Conservation (phyloP, 2,888 invertebrate genomes). For the Parapristionchus giblindavisi region DNA sequence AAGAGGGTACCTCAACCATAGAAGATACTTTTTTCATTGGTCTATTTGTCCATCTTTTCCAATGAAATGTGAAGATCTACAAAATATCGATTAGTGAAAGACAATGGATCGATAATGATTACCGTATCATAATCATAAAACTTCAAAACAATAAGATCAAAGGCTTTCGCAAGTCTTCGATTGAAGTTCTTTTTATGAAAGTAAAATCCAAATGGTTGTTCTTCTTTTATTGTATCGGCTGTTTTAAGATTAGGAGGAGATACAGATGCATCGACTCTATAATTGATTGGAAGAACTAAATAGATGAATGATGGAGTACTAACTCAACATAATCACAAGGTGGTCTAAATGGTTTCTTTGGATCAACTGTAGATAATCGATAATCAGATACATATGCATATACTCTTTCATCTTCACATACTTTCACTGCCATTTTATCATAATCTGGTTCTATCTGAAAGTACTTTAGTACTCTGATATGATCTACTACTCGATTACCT, state of each 20-base stretch:
- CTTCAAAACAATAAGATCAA: conserved; percentile 28
- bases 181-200: conserved; percentile 32
- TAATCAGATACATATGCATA: conserved; percentile 37
- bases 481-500: conserved; percentile 9
- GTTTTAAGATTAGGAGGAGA: conserved; percentile 35
- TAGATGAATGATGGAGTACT: not conserved
- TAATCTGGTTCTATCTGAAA: conserved; percentile 34
- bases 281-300: not conserved
- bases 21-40: conserved; percentile 25
- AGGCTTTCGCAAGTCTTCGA: not conserved
- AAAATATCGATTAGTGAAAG: too few species aligned
- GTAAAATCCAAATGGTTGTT: conserved; percentile 38
- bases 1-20: conserved; percentile 7
- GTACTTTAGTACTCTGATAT: too few species aligned
- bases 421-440: conserved; percentile 35
- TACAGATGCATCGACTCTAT: conserved; percentile 30
- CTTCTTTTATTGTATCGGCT: conserved; percentile 36
- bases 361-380: conserved; percentile 31
- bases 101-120: too few species aligned
- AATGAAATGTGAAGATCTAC: conserved; percentile 27
- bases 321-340: conserved; percentile 38
- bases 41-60: conserved; percentile 36
- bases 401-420: conserved; percentile 30
- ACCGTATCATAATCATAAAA: conserved; percentile 35
- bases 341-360: conserved; percentile 4